Evolutionary conservation across 1,140 invertebrate genomes (phyloP).

Genomic region (Brachionus asplanchnoidis): DNA sequence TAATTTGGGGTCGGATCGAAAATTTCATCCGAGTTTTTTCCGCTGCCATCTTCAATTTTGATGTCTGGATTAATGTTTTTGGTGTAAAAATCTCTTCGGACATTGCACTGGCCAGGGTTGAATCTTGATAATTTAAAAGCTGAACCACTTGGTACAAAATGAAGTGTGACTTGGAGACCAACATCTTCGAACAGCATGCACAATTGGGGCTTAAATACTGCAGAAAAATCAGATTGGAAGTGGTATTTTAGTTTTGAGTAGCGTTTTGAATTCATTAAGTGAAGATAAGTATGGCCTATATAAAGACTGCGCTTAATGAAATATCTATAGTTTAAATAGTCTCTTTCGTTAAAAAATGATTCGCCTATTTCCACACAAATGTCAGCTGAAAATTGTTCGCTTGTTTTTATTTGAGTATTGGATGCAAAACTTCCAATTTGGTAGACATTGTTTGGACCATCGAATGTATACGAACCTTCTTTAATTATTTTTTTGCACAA

Average conservation of each 20-base stretch:
- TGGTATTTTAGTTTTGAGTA: conserved; percentile 37
- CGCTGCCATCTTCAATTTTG: not conserved
- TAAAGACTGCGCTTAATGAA: conserved; percentile 75
- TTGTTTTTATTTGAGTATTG: conserved; percentile 32
- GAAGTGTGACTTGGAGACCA: not conserved
- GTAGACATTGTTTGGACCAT: not conserved
- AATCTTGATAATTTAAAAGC: conserved; percentile 19
- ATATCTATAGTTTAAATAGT: conserved; percentile 76
- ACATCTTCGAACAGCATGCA: conserved; percentile 7
- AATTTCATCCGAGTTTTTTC: not conserved
- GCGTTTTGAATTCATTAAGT: conserved; percentile 59
- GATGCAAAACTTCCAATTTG: conserved; percentile 30
- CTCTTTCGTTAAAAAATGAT: conserved; percentile 49
- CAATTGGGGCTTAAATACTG: not conserved
- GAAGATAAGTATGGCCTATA: conserved; percentile 65
- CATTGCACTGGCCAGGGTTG: conserved; percentile 24
- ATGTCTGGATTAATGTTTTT: not conserved
- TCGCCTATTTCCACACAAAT: conserved; percentile 5
- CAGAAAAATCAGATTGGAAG: not conserved
- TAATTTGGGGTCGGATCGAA: conserved; percentile 51
- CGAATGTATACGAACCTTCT: conserved; percentile 27
- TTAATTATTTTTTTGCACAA: conserved; percentile 22
- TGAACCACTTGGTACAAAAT: not conserved
- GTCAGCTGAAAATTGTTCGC: not conserved
- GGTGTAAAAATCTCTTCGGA: conserved; percentile 14